phyloP scores from a whole-genome alignment of 2,113 vertebrate species.

The Chunga burmeisteri region DNA sequence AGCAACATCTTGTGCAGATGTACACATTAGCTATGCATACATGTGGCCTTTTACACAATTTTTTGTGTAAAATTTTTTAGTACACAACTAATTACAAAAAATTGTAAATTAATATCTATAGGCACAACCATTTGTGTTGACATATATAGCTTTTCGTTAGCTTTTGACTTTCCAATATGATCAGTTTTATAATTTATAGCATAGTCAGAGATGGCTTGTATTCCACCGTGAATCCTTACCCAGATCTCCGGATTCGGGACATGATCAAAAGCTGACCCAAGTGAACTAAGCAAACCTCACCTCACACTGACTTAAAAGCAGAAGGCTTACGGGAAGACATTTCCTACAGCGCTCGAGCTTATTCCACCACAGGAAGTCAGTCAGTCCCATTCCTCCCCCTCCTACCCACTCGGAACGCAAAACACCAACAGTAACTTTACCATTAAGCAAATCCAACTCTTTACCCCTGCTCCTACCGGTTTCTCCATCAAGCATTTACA shows the following conservation, averaged over 20 bases:
- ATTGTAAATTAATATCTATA: neutral
- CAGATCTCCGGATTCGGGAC: neutral
- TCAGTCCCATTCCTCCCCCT: neutral
- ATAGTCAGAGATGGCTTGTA: neutral
- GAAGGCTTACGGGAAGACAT: neutral
- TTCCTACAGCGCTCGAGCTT: neutral
- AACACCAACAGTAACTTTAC: neutral
- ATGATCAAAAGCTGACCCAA: neutral
- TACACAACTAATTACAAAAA: neutral
- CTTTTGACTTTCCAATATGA: neutral
- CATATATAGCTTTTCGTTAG: neutral
- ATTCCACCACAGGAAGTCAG: neutral
- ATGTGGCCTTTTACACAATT: neutral
- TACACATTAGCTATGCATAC: neutral
- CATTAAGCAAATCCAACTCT: conserved; percentile 32
- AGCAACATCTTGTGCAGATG: neutral
- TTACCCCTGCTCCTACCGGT: conserved; percentile 14
- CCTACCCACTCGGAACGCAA: neutral
- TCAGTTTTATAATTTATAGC: neutral
- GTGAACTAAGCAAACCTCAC: neutral
- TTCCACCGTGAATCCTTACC: neutral
- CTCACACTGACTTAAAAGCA: neutral
- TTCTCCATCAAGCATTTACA: neutral
- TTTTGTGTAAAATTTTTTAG: no score
- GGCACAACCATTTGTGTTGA: neutral